Base-by-base conservation (phyloP, 35 echinoderm and acorn worm genomes). In the Amphiura filiformis region DNA sequence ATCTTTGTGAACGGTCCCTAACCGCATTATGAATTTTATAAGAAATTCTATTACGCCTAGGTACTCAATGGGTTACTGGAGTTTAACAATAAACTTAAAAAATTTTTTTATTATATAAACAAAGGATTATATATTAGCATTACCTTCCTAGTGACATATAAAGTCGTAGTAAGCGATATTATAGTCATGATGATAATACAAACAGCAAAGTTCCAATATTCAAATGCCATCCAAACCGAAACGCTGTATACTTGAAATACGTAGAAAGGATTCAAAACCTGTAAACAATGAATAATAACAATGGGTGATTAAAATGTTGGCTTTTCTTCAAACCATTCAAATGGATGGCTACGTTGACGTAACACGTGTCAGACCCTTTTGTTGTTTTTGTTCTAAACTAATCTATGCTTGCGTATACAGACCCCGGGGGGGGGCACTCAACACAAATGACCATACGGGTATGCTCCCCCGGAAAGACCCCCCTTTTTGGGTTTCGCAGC, bases 171-270 rank as follows among this genome's bases (percentile, higher is more conserved):
- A 57, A 95, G 91, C 38, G 93, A 95, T 0, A 95, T 13, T 40
- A 70, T 35, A 11, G 93, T 91, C 20, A 95, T 80, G 32, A 85
- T 49, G 2, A 95, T 42, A 31, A 95, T 91, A 15, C 79, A 82
- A 38, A 80, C 41, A 1, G 93, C 76, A 37, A 91, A 95, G 23
- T 87, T 76, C 37, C 79, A 35, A 57, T 95, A 95, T 15, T 95
- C 93, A 37, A 80, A 78, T 1, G 88, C 40, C 0, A 82, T 32
- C 93, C 93, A 95, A 22, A 95, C 88, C 1, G 85, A 79, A 30
- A 95, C 84, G 34, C 89, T 91, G 81, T 91, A 95, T 28, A 88
- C 86, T 95, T 95, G 93, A 82, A 95, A 95, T 22, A 95, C 79
- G 76, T 95, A 95, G 34, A 95, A 95, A 3, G 93, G 93, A 88